phyloP scores from a whole-genome alignment of 2,797 vertebrate genomes.

The Myotis pilosus region DNA sequence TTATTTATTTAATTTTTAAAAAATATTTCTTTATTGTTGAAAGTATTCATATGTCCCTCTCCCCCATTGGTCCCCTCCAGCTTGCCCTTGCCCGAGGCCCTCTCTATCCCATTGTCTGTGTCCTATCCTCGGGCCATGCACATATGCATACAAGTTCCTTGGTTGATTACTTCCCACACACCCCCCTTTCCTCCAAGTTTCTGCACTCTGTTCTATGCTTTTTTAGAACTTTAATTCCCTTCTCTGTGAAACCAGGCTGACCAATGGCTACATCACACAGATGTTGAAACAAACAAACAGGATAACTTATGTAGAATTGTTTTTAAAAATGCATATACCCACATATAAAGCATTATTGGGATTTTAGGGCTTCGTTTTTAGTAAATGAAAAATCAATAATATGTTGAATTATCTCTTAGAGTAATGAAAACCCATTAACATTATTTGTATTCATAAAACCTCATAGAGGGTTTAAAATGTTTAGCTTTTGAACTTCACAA shows the following conservation, averaged over 20 bases:
- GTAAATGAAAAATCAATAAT: slow-evolving; percentile 9
- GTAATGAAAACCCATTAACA: not conserved
- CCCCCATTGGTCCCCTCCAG: no score
- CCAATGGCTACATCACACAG: not conserved
- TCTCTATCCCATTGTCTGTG: no score
- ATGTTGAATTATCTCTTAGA: slow-evolving; percentile 19
- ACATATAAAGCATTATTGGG: not conserved
- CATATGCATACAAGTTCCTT: no score
- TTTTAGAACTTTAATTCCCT: not conserved
- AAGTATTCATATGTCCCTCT: no score
- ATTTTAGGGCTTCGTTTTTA: slow-evolving; percentile 19
- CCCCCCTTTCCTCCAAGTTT: no score
- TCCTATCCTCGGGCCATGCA: no score
- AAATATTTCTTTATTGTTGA: no score
- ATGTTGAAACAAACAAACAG: not conserved
- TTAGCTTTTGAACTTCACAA: not conserved
- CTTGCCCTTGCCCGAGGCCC: no score
- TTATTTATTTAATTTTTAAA: no score
- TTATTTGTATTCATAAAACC: slow-evolving; percentile 1
- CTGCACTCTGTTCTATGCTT: no score
- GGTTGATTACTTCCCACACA: no score
- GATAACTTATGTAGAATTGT: not conserved
- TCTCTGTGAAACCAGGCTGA: slow-evolving; percentile 10
- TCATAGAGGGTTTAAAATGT: not conserved
- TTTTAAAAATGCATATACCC: not conserved